Base-by-base conservation (phyloP, 2,888 invertebrate species). In the Ariolimax columbianus region DNA sequence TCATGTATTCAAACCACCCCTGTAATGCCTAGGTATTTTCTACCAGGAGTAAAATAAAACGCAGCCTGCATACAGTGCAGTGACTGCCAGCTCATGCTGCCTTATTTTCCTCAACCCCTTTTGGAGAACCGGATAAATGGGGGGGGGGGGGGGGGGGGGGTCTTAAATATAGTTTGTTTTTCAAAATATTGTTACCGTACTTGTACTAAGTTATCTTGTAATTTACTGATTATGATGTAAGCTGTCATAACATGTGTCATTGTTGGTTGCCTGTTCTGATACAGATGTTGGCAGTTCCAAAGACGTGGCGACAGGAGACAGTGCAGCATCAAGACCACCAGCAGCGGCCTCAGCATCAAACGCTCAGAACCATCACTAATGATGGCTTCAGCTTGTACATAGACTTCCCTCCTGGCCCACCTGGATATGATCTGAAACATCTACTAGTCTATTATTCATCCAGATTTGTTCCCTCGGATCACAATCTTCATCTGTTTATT, bases 341-440 rank as follows among this genome's bases (percentile, higher is more conserved):
- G 79, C 73, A 70, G 70, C 72, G 33, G 75, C 86, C 30, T 72
- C 84, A 55, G 80, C 75, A 77, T n/a, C 73, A 47, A 68, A 79
- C 47, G 66, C 82, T 30, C 84, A 82, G 79, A 86, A 86, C 55
- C 87, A 87, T 38, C 86, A 86, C 80, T 84, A 86, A 86, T 86
- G 80, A 81, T 75, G 66, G 81, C 68, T 75, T 66, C 30, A 66
- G 26, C 63, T 66, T 85, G 80, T 68, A 73, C 43, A 84, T 84
- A 80, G 81, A 70, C 26, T 38, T 38, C 68, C 38, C 63, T 17
- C 19, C 55, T 51, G 51, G 47, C 38, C 73, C 78, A 33, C 75
- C 30, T 30, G 66, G 33, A 33, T 30, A 30, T 75, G 47, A 51
- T 51, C 33, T 51, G 30, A 51, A 75, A 33, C 51, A 30, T 63